A percentile compares a stretch with the other conserved stretches of the same genome.
phyloP scores from a whole-genome alignment of 1,140 invertebrate genomes.

The Musca vetustissima region DNA sequence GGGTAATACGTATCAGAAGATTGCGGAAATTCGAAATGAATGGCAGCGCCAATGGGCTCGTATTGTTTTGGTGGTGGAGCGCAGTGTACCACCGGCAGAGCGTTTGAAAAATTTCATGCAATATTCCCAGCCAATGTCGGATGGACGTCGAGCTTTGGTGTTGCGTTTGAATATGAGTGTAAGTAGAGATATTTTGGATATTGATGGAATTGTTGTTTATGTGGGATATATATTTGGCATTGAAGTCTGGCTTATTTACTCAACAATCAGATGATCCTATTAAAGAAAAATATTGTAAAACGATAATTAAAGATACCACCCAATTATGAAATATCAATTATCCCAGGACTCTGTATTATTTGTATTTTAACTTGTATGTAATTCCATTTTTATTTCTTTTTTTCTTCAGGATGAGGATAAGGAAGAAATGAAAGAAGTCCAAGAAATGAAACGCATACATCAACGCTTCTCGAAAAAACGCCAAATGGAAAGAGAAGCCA shows the following conservation, averaged over 20 bases:
- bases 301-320: no score
- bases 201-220: no score
- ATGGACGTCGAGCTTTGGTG: conserved; percentile 83
- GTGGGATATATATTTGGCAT: no score
- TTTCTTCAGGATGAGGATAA: conserved; percentile 80
- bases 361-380: no score
- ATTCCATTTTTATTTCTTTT: neutral
- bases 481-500: conserved; percentile 52
- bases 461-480: conserved; percentile 72
- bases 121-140: conserved; percentile 96
- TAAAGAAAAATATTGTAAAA: no score
- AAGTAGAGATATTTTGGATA: conserved; percentile 42
- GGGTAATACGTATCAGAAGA: conserved; percentile 98
- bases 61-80: conserved; percentile 94
- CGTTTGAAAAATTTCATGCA: conserved; percentile 80
- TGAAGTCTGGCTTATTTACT: no score
- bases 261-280: no score
- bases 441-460: conserved; percentile 87
- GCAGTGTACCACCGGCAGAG: conserved; percentile 87
- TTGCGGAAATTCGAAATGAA: conserved; percentile 95
- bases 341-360: no score
- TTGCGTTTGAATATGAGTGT: conserved; percentile 82
- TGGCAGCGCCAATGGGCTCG: conserved; percentile 99
- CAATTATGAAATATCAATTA: no score
- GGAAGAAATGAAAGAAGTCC: conserved; percentile 90